These are phyloP conservation scores for Ceratitis capitata DNA, from an alignment of 1,140 invertebrate genomes.

Conservation along the genomic window DNA sequence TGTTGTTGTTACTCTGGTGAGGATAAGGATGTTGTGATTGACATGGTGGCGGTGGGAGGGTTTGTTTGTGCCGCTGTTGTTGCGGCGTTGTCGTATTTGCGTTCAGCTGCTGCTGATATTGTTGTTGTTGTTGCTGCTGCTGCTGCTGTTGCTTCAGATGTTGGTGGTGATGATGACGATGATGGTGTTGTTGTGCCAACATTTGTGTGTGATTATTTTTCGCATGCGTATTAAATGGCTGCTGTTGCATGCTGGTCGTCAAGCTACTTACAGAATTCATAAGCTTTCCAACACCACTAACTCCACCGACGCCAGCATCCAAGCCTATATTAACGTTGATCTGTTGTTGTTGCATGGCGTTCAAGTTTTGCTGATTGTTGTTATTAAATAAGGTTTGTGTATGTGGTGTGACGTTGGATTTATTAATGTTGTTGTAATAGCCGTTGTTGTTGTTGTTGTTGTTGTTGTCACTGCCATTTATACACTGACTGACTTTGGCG, in stretches of 20 bases:
- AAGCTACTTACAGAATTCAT: not conserved
- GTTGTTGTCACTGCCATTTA: constrained; percentile 38
- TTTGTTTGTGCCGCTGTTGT: constrained; percentile 44
- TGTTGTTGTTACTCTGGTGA: constrained; percentile 32
- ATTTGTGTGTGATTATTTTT: constrained; percentile 40
- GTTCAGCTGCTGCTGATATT: constrained; percentile 41
- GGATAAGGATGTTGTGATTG: constrained; percentile 33
- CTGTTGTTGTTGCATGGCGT: not conserved
- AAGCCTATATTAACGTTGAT: not conserved
- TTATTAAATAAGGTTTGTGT: not conserved
- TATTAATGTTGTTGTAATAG: constrained; percentile 44
- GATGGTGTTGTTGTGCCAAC: constrained; percentile 39
- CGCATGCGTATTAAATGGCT: constrained; percentile 29
- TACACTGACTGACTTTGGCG: constrained; percentile 23
- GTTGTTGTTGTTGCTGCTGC: constrained; percentile 43
- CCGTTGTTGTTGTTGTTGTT: constrained; percentile 42
- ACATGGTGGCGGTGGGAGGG: constrained; percentile 41
- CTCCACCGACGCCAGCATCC: not conserved
- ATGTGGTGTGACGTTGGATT: constrained; percentile 43
- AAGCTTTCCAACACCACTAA: not conserved
- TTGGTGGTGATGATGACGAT: constrained; percentile 41
- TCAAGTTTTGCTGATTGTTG: not conserved
- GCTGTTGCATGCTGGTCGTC: not conserved
- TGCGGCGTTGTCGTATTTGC: constrained; percentile 40
- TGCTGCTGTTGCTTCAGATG: constrained; percentile 38